A percentile compares a stretch with the other conserved stretches of the same genome.
These are phyloP conservation scores for Trachemys scripta DNA, from an alignment of 2,113 vertebrate genomes.

Conservation along the genomic window DNA sequence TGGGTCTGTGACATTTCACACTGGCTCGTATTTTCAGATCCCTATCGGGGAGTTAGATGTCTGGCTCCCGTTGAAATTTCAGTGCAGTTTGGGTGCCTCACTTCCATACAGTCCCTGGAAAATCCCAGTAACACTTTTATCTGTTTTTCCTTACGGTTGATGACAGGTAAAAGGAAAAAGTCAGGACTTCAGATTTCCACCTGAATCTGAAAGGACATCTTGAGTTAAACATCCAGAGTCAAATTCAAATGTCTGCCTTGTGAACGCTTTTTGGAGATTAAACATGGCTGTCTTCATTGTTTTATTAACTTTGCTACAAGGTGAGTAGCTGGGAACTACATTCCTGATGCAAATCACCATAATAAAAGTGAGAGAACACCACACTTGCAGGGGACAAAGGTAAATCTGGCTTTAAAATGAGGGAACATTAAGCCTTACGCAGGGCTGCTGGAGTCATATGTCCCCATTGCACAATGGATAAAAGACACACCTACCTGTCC, in stretches of 20 bases:
- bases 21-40: background rate
- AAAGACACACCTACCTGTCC: background rate
- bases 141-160: background rate
- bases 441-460: background rate
- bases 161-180: background rate
- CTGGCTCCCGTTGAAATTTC: background rate
- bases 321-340: constrained; percentile 45
- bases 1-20: background rate
- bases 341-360: background rate
- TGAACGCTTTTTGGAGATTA: background rate
- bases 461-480: background rate
- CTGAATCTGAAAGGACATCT: background rate
- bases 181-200: accelerated
- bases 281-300: constrained; percentile 26
- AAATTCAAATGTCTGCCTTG: background rate
- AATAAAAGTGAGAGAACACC: background rate
- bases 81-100: accelerated
- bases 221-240: accelerated
- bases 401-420: background rate
- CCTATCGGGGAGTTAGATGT: background rate
- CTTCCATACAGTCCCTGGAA: background rate
- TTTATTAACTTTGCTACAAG: constrained; percentile 65
- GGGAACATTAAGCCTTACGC: background rate
- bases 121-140: background rate
- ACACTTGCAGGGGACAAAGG: background rate